Conservation (phyloP, 2,113 vertebrate species). For the Prionailurus bengalensis region DNA sequence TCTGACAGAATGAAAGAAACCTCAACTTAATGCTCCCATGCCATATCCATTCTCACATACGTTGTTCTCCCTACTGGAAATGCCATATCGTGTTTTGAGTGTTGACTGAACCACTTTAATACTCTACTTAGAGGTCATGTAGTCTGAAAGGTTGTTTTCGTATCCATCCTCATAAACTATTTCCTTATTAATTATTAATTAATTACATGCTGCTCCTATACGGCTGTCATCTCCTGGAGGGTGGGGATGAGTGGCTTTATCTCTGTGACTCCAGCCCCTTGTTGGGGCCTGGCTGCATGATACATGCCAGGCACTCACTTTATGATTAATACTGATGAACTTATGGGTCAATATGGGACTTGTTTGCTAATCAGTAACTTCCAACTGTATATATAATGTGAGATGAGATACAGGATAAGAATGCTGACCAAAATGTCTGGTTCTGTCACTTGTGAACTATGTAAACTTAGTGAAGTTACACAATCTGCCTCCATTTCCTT, state of each 20-base stretch:
- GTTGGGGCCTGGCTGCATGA: background rate
- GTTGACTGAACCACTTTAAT: background rate
- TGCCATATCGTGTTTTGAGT: fast-evolving
- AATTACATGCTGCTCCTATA: fast-evolving
- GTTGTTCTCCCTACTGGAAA: background rate
- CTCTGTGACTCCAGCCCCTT: background rate
- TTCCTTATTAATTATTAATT: background rate
- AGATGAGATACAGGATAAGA: background rate
- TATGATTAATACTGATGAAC: background rate
- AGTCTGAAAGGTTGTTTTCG: background rate
- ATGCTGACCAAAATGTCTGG: background rate
- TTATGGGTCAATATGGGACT: background rate
- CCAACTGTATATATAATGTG: background rate
- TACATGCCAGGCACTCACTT: background rate
- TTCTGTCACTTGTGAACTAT: background rate
- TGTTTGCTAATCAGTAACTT: background rate
- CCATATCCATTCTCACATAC: fast-evolving
- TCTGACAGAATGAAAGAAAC: background rate
- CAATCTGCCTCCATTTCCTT: background rate
- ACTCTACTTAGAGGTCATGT: background rate
- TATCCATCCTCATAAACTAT: background rate
- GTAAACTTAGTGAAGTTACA: background rate
- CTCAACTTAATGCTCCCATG: background rate
- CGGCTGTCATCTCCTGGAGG: background rate
- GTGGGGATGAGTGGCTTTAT: background rate